Evolutionary conservation across 2,888 invertebrate genomes (phyloP), one percentile per base, ranked within the genome.

Genomic region (Camptogramma bilineatum): DNA sequence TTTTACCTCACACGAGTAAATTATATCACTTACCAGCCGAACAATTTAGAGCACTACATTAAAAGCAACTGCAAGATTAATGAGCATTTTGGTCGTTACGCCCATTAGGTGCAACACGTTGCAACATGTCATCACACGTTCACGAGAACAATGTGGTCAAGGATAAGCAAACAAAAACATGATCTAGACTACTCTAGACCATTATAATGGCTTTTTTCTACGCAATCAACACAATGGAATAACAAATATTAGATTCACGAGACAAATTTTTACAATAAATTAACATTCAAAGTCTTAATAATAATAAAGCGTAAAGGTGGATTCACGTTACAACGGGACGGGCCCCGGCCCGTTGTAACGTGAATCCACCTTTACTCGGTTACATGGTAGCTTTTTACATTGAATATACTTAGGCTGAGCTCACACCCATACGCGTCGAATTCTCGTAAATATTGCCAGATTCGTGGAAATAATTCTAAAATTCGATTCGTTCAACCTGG

Each of bases 121-220:
- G 65, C 73, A 53, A 68, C 73, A 76, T 66, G 68, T 68, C 69
- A 69, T 62, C 66, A 60, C 74, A 74, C 75, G 68, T 79, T 80
- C 78, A 78, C 77, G n/a, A n/a, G n/a, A 65, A 76, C 71, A 76
- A 73, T 71, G 76, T 78, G 85, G 86, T 83, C 87, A 87, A 85
- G 87, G 85, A 75, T 77, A 72, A 72, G 73, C 59, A 65, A 69
- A 72, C 62, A 54, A 21, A 48, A 19, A 39, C 16, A 48, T 28
- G 28, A 56, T 21, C 21, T 39, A 48, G 13, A 17, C 10, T 2
- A 10, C 9, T 21, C 21, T 39, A 48, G 13, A 17, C 10, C 8
- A 10, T 19, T 19, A 13, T 28, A 5, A 47, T 47, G 10, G 13
- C 21, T 19, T 10, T 48, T 21, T 0, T 48, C 21, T 48, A 13